phyloP scores from a whole-genome alignment of 1,140 invertebrate species.

The Brachionus rotundiformis region DNA sequence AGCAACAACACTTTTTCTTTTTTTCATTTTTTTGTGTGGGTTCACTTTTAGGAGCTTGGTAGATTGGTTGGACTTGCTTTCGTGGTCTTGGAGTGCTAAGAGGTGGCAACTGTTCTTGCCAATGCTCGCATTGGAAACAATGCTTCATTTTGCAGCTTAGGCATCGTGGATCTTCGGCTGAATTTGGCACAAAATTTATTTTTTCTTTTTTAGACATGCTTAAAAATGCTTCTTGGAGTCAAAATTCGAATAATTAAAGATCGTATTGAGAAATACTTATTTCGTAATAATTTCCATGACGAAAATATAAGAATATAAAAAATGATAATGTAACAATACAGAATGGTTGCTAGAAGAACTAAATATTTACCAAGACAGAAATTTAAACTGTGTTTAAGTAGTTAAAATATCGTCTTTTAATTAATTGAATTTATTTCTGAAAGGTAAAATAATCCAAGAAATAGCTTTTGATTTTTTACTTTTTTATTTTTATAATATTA shows the following conservation, averaged over 20 bases:
- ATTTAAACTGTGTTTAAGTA: background rate
- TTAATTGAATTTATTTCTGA: background rate
- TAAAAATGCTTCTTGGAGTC: background rate
- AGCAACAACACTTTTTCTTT: slow-evolving; percentile 42
- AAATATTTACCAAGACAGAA: background rate
- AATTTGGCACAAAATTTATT: slow-evolving; percentile 25
- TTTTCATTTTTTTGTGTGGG: background rate
- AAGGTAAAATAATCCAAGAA: background rate
- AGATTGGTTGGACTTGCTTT: background rate
- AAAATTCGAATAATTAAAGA: background rate
- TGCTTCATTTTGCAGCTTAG: slow-evolving; percentile 16
- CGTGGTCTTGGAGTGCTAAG: background rate
- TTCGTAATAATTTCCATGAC: slow-evolving; percentile 1
- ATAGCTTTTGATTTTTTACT: too few species aligned
- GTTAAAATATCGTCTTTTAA: background rate
- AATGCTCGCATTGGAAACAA: slow-evolving; percentile 39
- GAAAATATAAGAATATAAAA: background rate
- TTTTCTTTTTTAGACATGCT: background rate
- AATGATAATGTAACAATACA: background rate
- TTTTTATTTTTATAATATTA: too few species aligned
- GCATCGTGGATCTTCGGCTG: slow-evolving; percentile 2
- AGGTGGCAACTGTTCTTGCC: background rate
- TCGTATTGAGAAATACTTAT: background rate
- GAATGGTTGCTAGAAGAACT: background rate
- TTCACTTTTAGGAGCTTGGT: background rate